Evolutionary conservation across 2,797 vertebrate genomes (phyloP).

Genomic region (Liparis tanakae): DNA sequence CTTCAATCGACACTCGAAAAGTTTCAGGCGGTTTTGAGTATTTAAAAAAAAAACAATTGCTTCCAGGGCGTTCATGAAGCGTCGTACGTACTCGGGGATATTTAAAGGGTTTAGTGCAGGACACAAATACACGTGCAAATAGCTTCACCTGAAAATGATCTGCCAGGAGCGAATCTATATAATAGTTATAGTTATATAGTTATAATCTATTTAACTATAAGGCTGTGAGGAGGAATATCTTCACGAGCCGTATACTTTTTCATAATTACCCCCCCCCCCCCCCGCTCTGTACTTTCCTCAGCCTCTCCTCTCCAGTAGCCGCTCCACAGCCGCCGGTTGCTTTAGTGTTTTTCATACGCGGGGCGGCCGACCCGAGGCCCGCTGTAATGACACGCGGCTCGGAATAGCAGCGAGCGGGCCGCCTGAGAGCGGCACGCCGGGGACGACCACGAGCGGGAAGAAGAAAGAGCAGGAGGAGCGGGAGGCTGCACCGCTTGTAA

Average conservation of each 20-base stretch:
- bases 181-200: no score
- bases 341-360: conserved; percentile 41
- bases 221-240: conserved; percentile 16
- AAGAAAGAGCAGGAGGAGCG: conserved; percentile 22
- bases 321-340: conserved; percentile 34
- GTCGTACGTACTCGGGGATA: conserved; percentile 19
- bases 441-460: conserved; percentile 9
- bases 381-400: conserved; percentile 60
- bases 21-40: conserved; percentile 8
- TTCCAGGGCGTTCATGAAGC: conserved; percentile 49
- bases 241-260: conserved; percentile 32
- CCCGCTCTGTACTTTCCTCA: conserved; percentile 52
- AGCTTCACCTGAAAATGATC: conserved; percentile 18
- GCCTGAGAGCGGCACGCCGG: conserved; percentile 56
- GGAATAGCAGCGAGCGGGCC: conserved; percentile 54
- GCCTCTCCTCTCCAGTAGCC: conserved; percentile 24
- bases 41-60: conserved; percentile 25
- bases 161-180: conserved; percentile 12
- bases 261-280: conserved; percentile 43
- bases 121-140: conserved; percentile 41
- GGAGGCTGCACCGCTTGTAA: conserved; percentile 50
- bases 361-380: conserved; percentile 41
- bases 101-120: conserved; percentile 24
- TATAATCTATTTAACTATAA: conserved; percentile 40
- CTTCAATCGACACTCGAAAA: conserved; percentile 6